Conservation (phyloP, 1,140 invertebrate species). For the Aporrectodea caliginosa region DNA sequence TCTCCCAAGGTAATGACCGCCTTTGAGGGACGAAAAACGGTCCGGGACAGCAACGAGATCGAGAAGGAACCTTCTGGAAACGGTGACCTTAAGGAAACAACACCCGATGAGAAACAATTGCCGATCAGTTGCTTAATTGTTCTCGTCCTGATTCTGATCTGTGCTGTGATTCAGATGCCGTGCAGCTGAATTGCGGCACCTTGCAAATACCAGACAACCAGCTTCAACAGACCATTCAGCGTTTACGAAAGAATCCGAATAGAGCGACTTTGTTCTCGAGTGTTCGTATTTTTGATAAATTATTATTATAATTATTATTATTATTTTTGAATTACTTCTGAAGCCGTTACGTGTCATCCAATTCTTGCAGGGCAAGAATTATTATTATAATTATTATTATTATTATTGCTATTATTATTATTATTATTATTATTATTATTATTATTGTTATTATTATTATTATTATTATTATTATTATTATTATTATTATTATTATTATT, state of each 20-base stretch:
- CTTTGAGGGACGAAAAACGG: neutral
- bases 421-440: neutral
- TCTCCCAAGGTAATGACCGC: neutral
- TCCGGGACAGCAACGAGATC: neutral
- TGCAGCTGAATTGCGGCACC: neutral
- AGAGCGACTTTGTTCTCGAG: too few relatives aligned
- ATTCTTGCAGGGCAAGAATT: too few relatives aligned
- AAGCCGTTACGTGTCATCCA: too few relatives aligned
- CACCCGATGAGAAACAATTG: neutral
- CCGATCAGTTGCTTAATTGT: neutral
- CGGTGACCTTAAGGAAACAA: neutral
- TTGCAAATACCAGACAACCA: too few relatives aligned
- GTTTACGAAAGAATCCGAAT: too few relatives aligned
- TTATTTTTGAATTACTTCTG: too few relatives aligned
- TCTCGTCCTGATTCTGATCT: neutral
- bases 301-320: too few relatives aligned
- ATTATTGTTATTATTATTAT: constrained; percentile 1
- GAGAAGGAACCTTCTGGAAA: neutral
- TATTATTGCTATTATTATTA: neutral
- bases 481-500: constrained; percentile 4
- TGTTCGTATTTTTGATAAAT: too few relatives aligned
- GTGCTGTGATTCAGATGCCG: neutral
- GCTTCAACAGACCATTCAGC: too few relatives aligned
- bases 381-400: too few relatives aligned
- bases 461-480: constrained; percentile 4